These are phyloP conservation scores for Steinernema feltiae DNA, from an alignment of 1,140 invertebrate genomes.

Conservation along the genomic window DNA sequence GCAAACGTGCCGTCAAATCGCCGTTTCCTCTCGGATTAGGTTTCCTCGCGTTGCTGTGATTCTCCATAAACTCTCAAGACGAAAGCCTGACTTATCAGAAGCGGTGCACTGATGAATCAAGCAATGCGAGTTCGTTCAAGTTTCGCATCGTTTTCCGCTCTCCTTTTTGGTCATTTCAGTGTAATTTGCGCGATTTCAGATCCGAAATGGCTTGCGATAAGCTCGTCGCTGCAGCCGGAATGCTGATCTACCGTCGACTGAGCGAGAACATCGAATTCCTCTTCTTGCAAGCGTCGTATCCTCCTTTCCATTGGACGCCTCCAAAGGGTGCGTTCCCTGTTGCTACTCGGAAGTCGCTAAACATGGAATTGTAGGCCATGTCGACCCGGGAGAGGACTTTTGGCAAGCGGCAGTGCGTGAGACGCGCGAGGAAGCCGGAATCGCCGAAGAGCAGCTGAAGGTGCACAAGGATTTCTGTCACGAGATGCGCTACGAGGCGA, in stretches of 20 bases:
- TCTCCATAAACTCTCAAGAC: too few relatives aligned
- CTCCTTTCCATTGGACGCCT: conserved; percentile 62
- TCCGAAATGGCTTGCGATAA: not conserved
- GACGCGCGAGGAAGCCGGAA: conserved; percentile 78
- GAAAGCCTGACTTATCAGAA: too few relatives aligned
- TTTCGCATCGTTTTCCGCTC: too few relatives aligned
- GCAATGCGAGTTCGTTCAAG: too few relatives aligned
- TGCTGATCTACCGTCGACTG: conserved; percentile 61
- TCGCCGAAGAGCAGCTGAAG: conserved; percentile 59
- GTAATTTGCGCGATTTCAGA: not conserved
- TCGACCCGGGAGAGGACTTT: conserved; percentile 76
- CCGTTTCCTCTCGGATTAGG: too few relatives aligned
- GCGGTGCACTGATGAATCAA: too few relatives aligned
- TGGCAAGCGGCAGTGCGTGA: conserved; percentile 77
- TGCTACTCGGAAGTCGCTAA: not conserved
- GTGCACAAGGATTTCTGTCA: conserved; percentile 58
- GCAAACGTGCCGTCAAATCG: too few relatives aligned
- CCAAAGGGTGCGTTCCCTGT: conserved; percentile 60
- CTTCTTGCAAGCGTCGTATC: conserved; percentile 62
- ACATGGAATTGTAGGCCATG: conserved; percentile 68
- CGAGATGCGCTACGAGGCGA: conserved; percentile 62
- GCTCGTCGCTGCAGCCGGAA: conserved; percentile 58
- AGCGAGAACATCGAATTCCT: conserved; percentile 60
- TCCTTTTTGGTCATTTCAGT: too few relatives aligned
- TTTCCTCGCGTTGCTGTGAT: too few relatives aligned